Conservation (phyloP, 2,113 vertebrate species). For the Corynorhinus townsendii region DNA sequence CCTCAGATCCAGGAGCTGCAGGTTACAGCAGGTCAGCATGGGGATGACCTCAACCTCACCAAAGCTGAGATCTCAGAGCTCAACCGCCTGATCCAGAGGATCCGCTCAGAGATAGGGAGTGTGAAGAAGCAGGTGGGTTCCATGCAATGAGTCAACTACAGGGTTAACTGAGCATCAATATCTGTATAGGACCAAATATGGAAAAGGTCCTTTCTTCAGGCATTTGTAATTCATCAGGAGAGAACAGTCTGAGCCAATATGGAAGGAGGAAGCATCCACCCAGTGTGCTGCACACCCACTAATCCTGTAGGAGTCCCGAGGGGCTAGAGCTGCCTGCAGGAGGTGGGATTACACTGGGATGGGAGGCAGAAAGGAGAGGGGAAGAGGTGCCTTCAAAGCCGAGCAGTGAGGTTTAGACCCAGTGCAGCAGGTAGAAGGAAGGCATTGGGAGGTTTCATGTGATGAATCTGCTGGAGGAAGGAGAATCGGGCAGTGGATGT, state of each 20-base stretch:
- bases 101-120: constrained; percentile 85
- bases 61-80: constrained; percentile 86
- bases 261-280: neutral
- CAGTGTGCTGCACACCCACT: neutral
- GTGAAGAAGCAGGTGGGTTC: constrained; percentile 85
- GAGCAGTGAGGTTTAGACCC: neutral
- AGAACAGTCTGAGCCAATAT: neutral
- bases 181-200: neutral
- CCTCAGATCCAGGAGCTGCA: constrained; percentile 86
- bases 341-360: neutral
- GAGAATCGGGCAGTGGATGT: neutral
- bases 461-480: neutral
- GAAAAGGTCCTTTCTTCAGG: neutral
- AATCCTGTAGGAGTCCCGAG: neutral
- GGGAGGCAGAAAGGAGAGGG: neutral
- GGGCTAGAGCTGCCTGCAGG: neutral
- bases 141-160: neutral
- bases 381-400: neutral
- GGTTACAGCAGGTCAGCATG: constrained; percentile 80
- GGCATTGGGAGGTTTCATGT: neutral
- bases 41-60: constrained; percentile 84
- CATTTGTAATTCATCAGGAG: neutral
- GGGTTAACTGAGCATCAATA: neutral
- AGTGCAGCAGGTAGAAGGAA: neutral
- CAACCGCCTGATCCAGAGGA: constrained; percentile 83